phyloP scores from a whole-genome alignment of 2,888 invertebrate genomes.

The Hirtodrosophila duncani region DNA sequence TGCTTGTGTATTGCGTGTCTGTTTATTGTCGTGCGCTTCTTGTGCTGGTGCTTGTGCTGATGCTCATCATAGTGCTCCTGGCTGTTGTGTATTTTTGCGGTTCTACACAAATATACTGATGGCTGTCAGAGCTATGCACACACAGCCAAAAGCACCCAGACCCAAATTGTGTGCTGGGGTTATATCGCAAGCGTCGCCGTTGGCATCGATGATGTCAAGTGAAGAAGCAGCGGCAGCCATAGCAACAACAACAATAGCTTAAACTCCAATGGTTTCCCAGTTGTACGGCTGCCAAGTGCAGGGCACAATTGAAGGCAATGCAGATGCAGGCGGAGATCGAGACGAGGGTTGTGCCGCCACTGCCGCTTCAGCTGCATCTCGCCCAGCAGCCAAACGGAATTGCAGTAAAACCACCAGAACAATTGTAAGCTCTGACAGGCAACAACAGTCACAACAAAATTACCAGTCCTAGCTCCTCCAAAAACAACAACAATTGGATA shows the following conservation, averaged over 20 bases:
- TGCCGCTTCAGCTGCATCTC: conserved; percentile 27
- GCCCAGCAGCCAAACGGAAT: conserved; percentile 53
- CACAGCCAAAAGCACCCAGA: conserved; percentile 20
- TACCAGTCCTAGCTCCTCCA: no score
- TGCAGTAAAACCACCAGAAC: conserved; percentile 54
- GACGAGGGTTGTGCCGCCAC: no score
- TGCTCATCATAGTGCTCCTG: conserved; percentile 28
- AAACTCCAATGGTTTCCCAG: conserved; percentile 62
- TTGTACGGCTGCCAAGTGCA: conserved; percentile 66
- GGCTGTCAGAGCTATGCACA: conserved; percentile 36
- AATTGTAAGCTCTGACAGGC: conserved; percentile 67
- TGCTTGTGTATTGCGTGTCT: conserved; percentile 7
- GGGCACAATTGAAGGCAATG: no score
- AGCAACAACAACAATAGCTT: conserved; percentile 16
- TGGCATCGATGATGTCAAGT: conserved; percentile 33
- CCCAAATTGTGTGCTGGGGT: conserved; percentile 52
- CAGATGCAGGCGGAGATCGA: no score
- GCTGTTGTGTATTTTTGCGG: conserved; percentile 57
- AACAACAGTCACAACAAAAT: conserved; percentile 50
- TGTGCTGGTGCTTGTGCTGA: conserved; percentile 25
- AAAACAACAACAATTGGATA: conserved; percentile 38
- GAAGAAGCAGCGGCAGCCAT: conserved; percentile 8
- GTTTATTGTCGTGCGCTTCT: conserved; percentile 44
- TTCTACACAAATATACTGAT: conserved; percentile 66
- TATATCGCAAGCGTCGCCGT: conserved; percentile 59